phyloP scores from a whole-genome alignment of 2,888 invertebrate genomes.

The Spodoptera littoralis region DNA sequence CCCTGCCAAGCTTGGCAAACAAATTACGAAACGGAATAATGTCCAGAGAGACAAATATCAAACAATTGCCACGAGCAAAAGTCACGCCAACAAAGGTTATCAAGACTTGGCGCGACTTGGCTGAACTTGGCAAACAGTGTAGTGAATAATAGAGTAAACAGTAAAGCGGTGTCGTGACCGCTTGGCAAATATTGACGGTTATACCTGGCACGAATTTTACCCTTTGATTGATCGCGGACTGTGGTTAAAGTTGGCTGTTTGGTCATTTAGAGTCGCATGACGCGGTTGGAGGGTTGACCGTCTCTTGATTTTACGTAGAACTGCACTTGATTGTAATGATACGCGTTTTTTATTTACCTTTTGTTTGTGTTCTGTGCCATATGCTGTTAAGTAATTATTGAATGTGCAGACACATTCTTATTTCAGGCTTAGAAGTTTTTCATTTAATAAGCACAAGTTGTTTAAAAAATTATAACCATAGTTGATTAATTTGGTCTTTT shows the following conservation, averaged over 20 bases:
- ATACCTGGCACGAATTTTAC: conserved; percentile 76
- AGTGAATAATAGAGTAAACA: conserved; percentile 85
- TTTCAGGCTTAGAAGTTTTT: too few species aligned
- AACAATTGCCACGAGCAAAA: conserved; percentile 75
- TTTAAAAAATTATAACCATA: too few species aligned
- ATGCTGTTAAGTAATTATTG: too few species aligned
- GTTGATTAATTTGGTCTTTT: too few species aligned
- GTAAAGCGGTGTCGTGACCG: conserved; percentile 76
- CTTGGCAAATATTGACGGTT: conserved; percentile 81
- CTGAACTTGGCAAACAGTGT: conserved; percentile 77
- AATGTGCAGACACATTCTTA: too few species aligned
- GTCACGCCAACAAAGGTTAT: conserved; percentile 78
- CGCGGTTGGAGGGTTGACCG: conserved; percentile 33
- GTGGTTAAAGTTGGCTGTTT: conserved; percentile 63
- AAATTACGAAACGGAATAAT: conserved; percentile 59
- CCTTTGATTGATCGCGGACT: conserved; percentile 85
- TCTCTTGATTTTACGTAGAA: conserved; percentile 37
- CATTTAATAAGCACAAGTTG: too few species aligned
- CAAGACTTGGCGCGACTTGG: conserved; percentile 62
- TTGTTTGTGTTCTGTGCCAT: too few species aligned
- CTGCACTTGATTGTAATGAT: background rate
- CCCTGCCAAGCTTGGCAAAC: conserved; percentile 52
- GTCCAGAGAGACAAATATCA: conserved; percentile 57
- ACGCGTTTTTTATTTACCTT: too few species aligned
- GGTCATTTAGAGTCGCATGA: conserved; percentile 49